Evolutionary conservation across 2,113 vertebrate genomes (phyloP).

Genomic region (Elephas maximus): DNA sequence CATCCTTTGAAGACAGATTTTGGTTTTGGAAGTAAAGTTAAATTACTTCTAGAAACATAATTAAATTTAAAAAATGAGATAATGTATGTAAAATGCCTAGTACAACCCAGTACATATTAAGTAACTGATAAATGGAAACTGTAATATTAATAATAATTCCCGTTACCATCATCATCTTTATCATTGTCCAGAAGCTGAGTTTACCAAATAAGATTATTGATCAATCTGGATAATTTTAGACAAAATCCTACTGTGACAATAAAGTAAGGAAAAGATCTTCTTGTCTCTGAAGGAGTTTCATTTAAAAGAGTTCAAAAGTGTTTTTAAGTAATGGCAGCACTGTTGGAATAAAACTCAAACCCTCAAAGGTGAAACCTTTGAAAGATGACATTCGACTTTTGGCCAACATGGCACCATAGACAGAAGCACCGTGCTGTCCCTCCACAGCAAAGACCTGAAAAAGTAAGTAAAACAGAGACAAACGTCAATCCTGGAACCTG

Average conservation of each 20-base stretch:
- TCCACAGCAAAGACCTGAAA: too few relatives aligned
- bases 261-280: conserved; percentile 36
- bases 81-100: neutral
- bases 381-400: conserved; percentile 51
- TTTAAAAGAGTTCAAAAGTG: conserved; percentile 36
- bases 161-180: neutral
- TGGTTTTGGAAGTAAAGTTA: conserved; percentile 54
- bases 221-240: conserved; percentile 23
- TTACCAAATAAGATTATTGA: conserved; percentile 2
- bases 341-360: conserved; percentile 41
- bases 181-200: neutral
- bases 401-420: too few relatives aligned
- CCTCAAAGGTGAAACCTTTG: conserved; percentile 29
- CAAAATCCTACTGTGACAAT: neutral
- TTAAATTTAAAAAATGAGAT: conserved; percentile 38
- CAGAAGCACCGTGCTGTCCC: too few relatives aligned
- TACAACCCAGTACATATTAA: neutral
- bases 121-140: conserved; percentile 21
- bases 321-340: conserved; percentile 9
- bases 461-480: too few relatives aligned
- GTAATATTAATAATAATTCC: neutral
- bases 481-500: too few relatives aligned
- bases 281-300: conserved; percentile 26
- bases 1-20: conserved; percentile 42
- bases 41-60: conserved; percentile 44